These are phyloP conservation scores for Perizoma affinitatum DNA, from an alignment of 2,888 invertebrate genomes.

Conservation along the genomic window DNA sequence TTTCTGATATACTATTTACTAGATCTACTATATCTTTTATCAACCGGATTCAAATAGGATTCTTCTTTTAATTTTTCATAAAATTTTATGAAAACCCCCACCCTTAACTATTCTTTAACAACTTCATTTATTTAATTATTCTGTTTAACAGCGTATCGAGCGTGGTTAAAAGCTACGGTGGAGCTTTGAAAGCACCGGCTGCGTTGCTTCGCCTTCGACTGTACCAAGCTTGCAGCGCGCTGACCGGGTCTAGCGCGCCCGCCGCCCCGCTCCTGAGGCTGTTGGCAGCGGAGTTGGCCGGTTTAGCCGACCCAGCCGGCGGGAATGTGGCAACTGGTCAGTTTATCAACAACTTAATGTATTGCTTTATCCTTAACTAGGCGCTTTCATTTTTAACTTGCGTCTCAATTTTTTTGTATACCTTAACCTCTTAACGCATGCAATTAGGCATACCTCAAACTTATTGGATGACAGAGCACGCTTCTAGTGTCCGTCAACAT, in stretches of 20 bases:
- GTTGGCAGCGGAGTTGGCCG: constrained; percentile 97
- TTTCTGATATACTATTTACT: too few relatives aligned
- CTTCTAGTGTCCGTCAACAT: too few relatives aligned
- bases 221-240: constrained; percentile 89
- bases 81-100: too few relatives aligned
- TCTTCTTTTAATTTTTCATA: too few relatives aligned
- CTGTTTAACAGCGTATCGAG: constrained; percentile 87
- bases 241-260: constrained; percentile 56
- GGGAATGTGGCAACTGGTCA: constrained; percentile 86
- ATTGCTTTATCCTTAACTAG: background rate
- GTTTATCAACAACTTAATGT: background rate
- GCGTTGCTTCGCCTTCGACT: constrained; percentile 96
- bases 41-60: too few relatives aligned
- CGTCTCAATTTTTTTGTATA: background rate
- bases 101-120: too few relatives aligned
- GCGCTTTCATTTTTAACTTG: too few relatives aligned
- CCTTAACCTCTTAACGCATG: too few relatives aligned
- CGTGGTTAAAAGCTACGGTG: constrained; percentile 94
- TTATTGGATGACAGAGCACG: too few relatives aligned
- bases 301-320: constrained; percentile 95
- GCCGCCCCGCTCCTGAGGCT: constrained; percentile 88
- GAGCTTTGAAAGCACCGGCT: constrained; percentile 96
- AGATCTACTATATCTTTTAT: too few relatives aligned
- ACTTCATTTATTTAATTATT: too few relatives aligned
- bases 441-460: too few relatives aligned